Evolutionary conservation across 2,888 invertebrate species (phyloP), one percentile per base, ranked within the genome.

Genomic region (Yponomeuta malinellus): DNA sequence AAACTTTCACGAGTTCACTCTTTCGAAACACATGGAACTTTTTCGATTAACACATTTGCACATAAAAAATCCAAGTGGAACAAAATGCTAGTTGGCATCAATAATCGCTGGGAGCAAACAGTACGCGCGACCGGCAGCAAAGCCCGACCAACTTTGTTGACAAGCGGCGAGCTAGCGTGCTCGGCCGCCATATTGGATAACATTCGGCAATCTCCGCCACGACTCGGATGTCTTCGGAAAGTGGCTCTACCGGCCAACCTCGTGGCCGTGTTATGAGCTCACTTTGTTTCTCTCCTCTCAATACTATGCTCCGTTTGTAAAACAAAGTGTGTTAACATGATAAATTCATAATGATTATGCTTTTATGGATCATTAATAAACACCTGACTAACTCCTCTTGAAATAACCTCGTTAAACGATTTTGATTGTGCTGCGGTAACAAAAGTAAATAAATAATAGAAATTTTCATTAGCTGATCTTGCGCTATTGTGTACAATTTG

Each of bases 71-170:
- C 52, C 31, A 52, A 68, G 68, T 68, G 68, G 68, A 68, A 68
- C 52, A 15, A 68, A 68, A 52, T 52, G 23, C 12, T 59, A 48
- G 70, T 70, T 33, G 4, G 65, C 15, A 29, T 48, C 31, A 29
- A 23, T 70, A 33, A 23, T 15, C 76, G 73, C 74, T 68, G 66
- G 70, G 67, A 70, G 69, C 71, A 43, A 43, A 69, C 48, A 81
- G 80, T 79, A 78, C 85, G 83, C 84, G 81, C 89, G 83, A 75
- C 81, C 82, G 76, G 77, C 78, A 74, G 72, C 78, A 79, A 75
- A 74, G 82, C 80, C 83, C 81, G 78, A 81, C 81, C 86, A 83
- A 87, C 85, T 89, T 91, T 91, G 91, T 91, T 91, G 91, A 91
- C 91, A 91, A 89, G 87, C 89, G 82, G 66, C 52, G 65, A 48